These are phyloP conservation scores for Nixonia krombeini DNA, from an alignment of 1,140 invertebrate genomes.

Conservation along the genomic window DNA sequence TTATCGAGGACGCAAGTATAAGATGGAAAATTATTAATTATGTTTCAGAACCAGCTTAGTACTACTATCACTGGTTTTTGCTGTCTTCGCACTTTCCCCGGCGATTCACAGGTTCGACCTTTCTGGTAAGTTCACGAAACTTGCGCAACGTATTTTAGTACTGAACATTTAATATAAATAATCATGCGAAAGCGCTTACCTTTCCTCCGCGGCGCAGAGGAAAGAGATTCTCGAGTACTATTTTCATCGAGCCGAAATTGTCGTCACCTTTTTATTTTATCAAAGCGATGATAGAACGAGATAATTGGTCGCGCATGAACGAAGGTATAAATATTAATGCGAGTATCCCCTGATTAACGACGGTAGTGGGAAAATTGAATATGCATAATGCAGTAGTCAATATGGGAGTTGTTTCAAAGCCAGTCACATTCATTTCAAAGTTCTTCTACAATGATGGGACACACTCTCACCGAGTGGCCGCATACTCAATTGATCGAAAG, in stretches of 20 bases:
- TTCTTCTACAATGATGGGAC: constrained; percentile 18
- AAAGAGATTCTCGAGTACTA: too few relatives aligned
- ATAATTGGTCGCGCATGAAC: too few relatives aligned
- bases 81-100: constrained; percentile 52
- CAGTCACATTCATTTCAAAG: constrained; percentile 2
- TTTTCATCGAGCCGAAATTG: too few relatives aligned
- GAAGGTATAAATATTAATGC: too few relatives aligned
- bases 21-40: constrained; percentile 23
- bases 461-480: constrained; percentile 27
- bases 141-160: too few relatives aligned
- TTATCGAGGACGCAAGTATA: constrained; percentile 12
- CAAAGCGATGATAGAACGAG: too few relatives aligned
- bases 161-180: too few relatives aligned
- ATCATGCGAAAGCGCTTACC: too few relatives aligned
- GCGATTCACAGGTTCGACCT: constrained; percentile 54
- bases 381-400: background rate
- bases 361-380: constrained; percentile 2
- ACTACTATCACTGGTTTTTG: constrained; percentile 55
- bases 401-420: constrained; percentile 3
- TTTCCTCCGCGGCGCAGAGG: too few relatives aligned
- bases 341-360: constrained; percentile 11
- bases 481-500: constrained; percentile 31
- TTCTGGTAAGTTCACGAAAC: constrained; percentile 53
- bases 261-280: too few relatives aligned
- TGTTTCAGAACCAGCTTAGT: constrained; percentile 61